Evolutionary conservation across 1,140 invertebrate species (phyloP).

Genomic region (Hypothenemus hampei): DNA sequence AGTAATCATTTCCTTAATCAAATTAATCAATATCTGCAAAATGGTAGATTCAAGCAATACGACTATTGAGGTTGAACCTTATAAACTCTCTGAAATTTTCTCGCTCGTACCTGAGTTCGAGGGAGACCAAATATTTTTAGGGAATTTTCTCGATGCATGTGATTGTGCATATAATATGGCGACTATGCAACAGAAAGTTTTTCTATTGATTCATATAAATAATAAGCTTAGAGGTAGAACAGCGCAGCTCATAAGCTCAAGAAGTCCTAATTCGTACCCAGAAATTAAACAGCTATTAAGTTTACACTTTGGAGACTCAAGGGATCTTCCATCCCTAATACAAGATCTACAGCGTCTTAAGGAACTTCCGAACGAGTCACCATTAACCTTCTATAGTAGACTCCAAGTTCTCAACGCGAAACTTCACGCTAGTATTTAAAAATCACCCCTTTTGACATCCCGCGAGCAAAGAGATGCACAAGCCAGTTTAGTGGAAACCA

Average conservation of each 20-base stretch:
- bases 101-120: slow-evolving; percentile 21
- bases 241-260: not conserved
- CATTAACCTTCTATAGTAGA: slow-evolving; percentile 2
- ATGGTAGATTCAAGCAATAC: too few species aligned
- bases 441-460: not conserved
- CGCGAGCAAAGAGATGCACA: not conserved
- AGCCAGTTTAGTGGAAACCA: not conserved
- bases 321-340: slow-evolving; percentile 10
- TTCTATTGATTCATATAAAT: slow-evolving; percentile 15
- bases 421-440: slow-evolving; percentile 4
- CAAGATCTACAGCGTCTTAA: slow-evolving; percentile 13
- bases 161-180: slow-evolving; percentile 5
- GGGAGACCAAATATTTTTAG: slow-evolving; percentile 10
- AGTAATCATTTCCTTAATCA: too few species aligned
- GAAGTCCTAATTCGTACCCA: slow-evolving; percentile 2
- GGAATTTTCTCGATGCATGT: slow-evolving; percentile 13
- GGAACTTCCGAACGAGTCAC: not conserved
- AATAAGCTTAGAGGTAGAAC: slow-evolving; percentile 14
- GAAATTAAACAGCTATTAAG: slow-evolving; percentile 15
- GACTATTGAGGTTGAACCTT: slow-evolving; percentile 14
- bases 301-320: slow-evolving; percentile 7
- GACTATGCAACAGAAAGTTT: not conserved
- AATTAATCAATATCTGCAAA: too few species aligned
- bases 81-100: slow-evolving; percentile 12
- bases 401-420: slow-evolving; percentile 16